Base-by-base conservation (phyloP, 2,797 vertebrate species). In the Triplophysa bombifrons region DNA sequence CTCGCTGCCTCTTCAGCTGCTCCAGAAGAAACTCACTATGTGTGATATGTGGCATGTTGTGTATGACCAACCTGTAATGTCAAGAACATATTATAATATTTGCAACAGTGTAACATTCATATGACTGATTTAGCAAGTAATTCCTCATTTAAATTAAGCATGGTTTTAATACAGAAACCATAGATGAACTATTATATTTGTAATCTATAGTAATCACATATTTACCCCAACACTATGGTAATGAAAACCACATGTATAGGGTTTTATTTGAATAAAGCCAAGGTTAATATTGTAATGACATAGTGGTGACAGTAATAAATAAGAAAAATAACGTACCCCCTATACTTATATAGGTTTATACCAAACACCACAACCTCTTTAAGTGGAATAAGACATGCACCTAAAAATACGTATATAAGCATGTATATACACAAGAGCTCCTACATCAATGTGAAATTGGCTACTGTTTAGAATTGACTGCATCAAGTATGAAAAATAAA, bases 1-100 rank as follows among this genome's bases (percentile, higher is more conserved):
- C 95, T 7, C 96, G 92, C 89, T 98, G 97, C 86, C 94, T 93
- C 81, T 96, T 95, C 72, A 99, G 87, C 64, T 94, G 95, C 88
- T 98, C 95, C 83, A 98, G 74, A 13, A 99, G 95, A 84, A 95
- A 95, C 90, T 94, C 94, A 83, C 96, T 96, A 76, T 99, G 98
- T 74, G 94, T 96, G 83, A 85, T 76, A 55, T 41, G 78, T 22
- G 72, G 61, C 80, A 71, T 76, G 19, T 69, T 34, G 13, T 22
- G 58, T 2, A 17, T 63, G 16, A 66, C 4, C 9, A 27, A 80
- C 38, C 70, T 79, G 69, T 11, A 73, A 68, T 13, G 11, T 41
- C 50, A 53, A 68, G 11, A 72, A 14, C 5, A 60, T 76, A 20
- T 65, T 50, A 72, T 14, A 68, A 20, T 55, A 56, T 30, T 12